Evolutionary conservation across 1,140 invertebrate species (phyloP), one percentile per base, ranked within the genome.

Genomic region (Palaemon carinicauda): DNA sequence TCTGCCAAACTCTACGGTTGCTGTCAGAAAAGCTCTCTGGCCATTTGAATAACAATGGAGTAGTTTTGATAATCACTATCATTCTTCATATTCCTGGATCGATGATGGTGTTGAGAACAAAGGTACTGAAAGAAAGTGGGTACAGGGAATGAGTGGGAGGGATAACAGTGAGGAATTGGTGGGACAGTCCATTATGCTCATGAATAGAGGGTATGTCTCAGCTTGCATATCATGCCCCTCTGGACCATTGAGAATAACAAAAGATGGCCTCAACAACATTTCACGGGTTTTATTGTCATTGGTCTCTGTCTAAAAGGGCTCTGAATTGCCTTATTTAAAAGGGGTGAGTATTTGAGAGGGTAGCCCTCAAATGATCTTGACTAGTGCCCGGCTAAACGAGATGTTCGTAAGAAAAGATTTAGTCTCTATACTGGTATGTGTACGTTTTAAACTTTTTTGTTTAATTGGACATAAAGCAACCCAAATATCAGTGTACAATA

Each of bases 301-400:
- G 56, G 84, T 52, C 33, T 86, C 84, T 86, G 65, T 86, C 84
- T 86, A 86, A 86, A 86, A 74, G 84, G 31, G 21, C 77, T 73
- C 50, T 86, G 41, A 77, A 69, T 73, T 71, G 82, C 50, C 12
- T 78, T 80, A 74, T 86, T 86, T n/a, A 73, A 54, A 15, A 51
- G n/a, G 73, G 31, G 80, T 9, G 29, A 31, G 51, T 3, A 24
- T 5, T 77, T 17, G n/a, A n/a, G 33, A 14, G 19, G 33, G 17
- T 3, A 27, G 14, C 21, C n/a, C 2, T 14, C 19, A n/a, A 17
- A 50, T n/a, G 52, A 7, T 24, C n/a, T 52, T 41, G 21, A 31
- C 51, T 14, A 19, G 24, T 19, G 33, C 73, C 12, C 0, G 0
- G 3, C 24, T 21, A 9, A 9, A 9, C 3, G 9, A 9, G 33